Conservation (phyloP, 37 sponge, comb jelly and placozoan species). For the Oscarella lobularis region DNA sequence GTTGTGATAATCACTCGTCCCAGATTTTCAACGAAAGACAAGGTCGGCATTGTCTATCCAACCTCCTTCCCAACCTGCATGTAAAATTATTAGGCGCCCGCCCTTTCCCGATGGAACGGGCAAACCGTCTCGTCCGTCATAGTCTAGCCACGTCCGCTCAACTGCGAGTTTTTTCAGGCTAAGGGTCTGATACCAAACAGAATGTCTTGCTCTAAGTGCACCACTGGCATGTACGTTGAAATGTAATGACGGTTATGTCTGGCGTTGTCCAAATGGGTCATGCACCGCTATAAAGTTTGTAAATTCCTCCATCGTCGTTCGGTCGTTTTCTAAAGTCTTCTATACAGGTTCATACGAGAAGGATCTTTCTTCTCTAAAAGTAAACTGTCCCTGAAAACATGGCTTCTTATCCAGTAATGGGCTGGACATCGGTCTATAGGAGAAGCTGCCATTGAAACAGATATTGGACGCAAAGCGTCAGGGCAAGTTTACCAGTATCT, state of each 20-base stretch:
- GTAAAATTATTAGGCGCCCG: too few relatives aligned
- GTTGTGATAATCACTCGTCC: not conserved
- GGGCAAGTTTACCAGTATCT: not conserved
- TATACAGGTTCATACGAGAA: not conserved
- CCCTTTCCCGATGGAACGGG: not conserved
- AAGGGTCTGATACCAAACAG: too few relatives aligned
- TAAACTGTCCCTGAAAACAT: not conserved
- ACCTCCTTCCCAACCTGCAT: not conserved
- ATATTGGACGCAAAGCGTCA: too few relatives aligned
- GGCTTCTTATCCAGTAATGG: not conserved
- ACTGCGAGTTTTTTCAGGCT: not conserved
- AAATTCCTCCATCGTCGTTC: too few relatives aligned
- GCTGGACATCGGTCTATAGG: too few relatives aligned
- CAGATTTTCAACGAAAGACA: too few relatives aligned
- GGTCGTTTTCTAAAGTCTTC: too few relatives aligned
- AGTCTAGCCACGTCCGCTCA: not conserved
- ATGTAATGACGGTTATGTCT: not conserved
- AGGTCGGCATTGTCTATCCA: too few relatives aligned
- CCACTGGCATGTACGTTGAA: too few relatives aligned
- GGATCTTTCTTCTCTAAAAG: not conserved
- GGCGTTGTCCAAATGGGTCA: not conserved
- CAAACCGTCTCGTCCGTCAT: not conserved
- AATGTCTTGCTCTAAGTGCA: too few relatives aligned
- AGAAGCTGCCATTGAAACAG: too few relatives aligned
- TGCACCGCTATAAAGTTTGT: not conserved